phyloP scores from a whole-genome alignment of 2,888 invertebrate genomes.

The Thecocarcelia acutangulata region DNA sequence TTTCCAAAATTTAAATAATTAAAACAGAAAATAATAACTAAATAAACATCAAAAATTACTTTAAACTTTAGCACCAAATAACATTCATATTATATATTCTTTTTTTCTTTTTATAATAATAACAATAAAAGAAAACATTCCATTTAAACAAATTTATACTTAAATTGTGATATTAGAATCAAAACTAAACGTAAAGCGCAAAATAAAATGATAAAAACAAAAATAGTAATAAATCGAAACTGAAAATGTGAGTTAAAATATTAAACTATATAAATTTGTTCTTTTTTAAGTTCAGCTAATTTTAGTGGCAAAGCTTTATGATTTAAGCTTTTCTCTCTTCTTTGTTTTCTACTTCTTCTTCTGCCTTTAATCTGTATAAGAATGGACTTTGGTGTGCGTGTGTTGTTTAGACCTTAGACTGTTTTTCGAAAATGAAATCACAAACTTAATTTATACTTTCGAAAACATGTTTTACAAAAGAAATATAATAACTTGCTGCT shows the following conservation, averaged over 20 bases:
- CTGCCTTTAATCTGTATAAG: slow-evolving; percentile 20
- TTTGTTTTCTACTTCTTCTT: neutral
- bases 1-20: neutral
- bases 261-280: slow-evolving; percentile 23
- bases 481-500: slow-evolving; percentile 67
- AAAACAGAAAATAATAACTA: neutral
- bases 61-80: slow-evolving; percentile 54
- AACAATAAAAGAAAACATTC: slow-evolving; percentile 55
- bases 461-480: slow-evolving; percentile 8
- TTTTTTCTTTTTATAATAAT: slow-evolving; percentile 46
- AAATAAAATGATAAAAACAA: slow-evolving; percentile 27
- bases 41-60: slow-evolving; percentile 61
- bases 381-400: slow-evolving; percentile 61
- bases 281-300: slow-evolving; percentile 45
- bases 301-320: slow-evolving; percentile 56
- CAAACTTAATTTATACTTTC: slow-evolving; percentile 20
- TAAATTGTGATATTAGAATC: slow-evolving; percentile 68
- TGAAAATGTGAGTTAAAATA: slow-evolving; percentile 54
- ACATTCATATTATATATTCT: slow-evolving; percentile 18
- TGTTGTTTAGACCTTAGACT: slow-evolving; percentile 53
- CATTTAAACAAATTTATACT: slow-evolving; percentile 53
- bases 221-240: slow-evolving; percentile 40
- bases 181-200: slow-evolving; percentile 47
- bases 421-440: slow-evolving; percentile 4
- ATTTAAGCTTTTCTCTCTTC: slow-evolving; percentile 57